Conservation (phyloP, 2,113 vertebrate species). For the Cottus gobio region DNA sequence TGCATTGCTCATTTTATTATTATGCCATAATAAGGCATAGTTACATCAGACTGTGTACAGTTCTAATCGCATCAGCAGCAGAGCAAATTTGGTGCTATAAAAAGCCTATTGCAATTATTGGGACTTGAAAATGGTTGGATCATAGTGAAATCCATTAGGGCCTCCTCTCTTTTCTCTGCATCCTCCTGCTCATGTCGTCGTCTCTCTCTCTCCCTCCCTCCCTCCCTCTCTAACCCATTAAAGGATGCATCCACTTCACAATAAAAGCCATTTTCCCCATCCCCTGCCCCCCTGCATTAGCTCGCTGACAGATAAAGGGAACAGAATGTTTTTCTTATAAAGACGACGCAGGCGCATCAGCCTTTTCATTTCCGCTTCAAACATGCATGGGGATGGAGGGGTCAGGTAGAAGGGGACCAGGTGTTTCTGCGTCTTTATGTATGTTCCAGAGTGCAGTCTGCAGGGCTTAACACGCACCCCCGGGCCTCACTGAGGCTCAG, state of each 20-base stretch:
- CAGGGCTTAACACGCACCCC: constrained; percentile 61
- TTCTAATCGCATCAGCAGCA: constrained; percentile 59
- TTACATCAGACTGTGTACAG: constrained; percentile 55
- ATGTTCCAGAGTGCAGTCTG: constrained; percentile 69
- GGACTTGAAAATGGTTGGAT: constrained; percentile 73
- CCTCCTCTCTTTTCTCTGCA: constrained; percentile 35
- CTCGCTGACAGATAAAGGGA: constrained; percentile 66
- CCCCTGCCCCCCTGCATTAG: constrained; percentile 62
- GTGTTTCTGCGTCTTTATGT: constrained; percentile 58
- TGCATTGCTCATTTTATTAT: constrained; percentile 39
- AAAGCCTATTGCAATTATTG: constrained; percentile 69
- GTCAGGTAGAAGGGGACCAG: constrained; percentile 43
- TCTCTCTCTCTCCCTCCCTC: constrained; percentile 23
- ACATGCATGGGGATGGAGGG: constrained; percentile 64
- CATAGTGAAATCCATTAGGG: constrained; percentile 73
- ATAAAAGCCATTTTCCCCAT: constrained; percentile 60
- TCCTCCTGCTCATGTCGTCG: constrained; percentile 22
- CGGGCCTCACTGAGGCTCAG: constrained; percentile 72
- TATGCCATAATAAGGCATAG: constrained; percentile 23
- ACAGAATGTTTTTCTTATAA: constrained; percentile 55
- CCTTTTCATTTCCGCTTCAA: constrained; percentile 65
- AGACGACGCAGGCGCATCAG: constrained; percentile 41
- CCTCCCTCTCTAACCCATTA: constrained; percentile 55
- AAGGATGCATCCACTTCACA: constrained; percentile 71
- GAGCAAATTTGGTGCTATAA: constrained; percentile 50